Evolutionary conservation across 2,888 invertebrate genomes (phyloP), one percentile per base, ranked within the genome.

Genomic region (Prostheceraeus crozeri): DNA sequence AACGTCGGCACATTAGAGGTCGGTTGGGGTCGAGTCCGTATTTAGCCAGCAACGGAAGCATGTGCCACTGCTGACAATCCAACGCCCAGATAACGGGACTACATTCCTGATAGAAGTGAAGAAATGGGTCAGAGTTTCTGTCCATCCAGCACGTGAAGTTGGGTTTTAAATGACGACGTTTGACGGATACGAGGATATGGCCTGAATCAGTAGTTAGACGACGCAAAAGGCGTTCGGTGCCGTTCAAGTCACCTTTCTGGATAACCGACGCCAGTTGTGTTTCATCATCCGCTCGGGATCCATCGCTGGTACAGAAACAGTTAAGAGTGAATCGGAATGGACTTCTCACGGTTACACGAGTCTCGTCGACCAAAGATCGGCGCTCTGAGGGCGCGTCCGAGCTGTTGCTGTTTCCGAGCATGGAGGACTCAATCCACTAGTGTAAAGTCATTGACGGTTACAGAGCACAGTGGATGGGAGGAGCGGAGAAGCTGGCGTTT

Each of bases 91-190:
- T n/a, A 3, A 59, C 30, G 10, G 59, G 59, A 19, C 21, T 35
- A 33, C 59, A 61, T 60, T 59, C 59, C 60, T 59, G 59, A 16
- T 59, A 59, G 60, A 59, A 59, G 60, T 59, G n/a, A 33, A 33
- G 8, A 33, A 48, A 48, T 25, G 48, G 48, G 21, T 48, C 48
- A n/a, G 48, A 48, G 25, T 48, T 48, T 3, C 48, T 10, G 48
- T 48, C 48, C 4, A 48, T 30, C 27, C 25, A 25, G 21, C 27
- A 48, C 48, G 25, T 25, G 21, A 6, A 48, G 48, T 14, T 48
- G 21, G 11, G 25, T 11, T 30, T 48, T 30, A 48, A 19, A 23
- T 48, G 48, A 4, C 48, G 48, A 19, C 48, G 48, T 30, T 48
- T 48, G 3, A 48, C 48, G 48, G 28, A 28, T 11, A 48, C 28